These are phyloP conservation scores for Sarcophilus harrisii DNA, from an alignment of 2,797 vertebrate species.

Conservation along the genomic window DNA sequence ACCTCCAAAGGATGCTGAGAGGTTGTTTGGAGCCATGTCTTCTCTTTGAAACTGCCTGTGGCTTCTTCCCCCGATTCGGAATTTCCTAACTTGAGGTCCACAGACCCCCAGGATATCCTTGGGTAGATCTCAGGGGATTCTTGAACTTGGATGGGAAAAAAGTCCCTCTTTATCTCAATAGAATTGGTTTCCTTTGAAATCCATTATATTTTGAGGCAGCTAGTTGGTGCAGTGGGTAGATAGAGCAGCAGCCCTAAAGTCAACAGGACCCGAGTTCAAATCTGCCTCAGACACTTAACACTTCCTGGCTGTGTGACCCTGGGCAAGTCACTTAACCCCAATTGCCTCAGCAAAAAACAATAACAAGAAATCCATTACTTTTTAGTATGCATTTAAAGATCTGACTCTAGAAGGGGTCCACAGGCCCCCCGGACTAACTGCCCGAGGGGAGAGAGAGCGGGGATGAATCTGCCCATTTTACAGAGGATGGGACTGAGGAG, in stretches of 20 bases:
- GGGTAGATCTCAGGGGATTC: neutral
- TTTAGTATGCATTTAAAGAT: neutral
- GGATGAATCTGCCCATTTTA: neutral
- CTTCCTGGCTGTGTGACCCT: too few species aligned
- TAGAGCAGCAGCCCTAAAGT: too few species aligned
- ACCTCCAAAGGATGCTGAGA: neutral
- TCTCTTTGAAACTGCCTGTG: neutral
- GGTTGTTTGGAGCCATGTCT: neutral
- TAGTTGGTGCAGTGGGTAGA: too few species aligned
- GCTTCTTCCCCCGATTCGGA: neutral
- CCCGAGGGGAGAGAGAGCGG: neutral
- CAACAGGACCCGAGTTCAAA: too few species aligned
- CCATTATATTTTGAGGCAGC: too few species aligned
- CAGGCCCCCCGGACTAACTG: neutral
- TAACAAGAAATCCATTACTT: too few species aligned
- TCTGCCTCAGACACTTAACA: too few species aligned
- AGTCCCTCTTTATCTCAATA: neutral
- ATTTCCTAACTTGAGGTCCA: neutral
- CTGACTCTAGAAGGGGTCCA: neutral
- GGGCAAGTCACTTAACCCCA: too few species aligned
- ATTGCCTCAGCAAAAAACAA: too few species aligned
- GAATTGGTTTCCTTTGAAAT: neutral
- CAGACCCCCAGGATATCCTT: neutral
- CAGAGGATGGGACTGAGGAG: constrained; percentile 58
- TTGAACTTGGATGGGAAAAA: neutral